A percentile compares a stretch with the other conserved stretches of the same genome.
phyloP scores from a whole-genome alignment of 2,888 invertebrate genomes.

The Drosophila mulleri region DNA sequence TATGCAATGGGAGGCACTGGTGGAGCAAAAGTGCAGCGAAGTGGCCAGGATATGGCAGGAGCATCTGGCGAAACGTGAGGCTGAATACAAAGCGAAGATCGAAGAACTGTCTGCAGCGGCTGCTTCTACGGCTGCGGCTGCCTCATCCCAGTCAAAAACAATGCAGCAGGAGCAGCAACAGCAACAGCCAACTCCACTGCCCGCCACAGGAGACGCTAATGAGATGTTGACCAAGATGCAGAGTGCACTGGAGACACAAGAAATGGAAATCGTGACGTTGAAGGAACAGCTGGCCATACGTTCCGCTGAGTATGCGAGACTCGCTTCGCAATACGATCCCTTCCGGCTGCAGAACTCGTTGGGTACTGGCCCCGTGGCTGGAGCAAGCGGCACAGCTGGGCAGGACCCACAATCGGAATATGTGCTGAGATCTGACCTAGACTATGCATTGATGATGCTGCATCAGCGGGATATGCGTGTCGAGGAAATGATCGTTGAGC shows the following conservation, averaged over 20 bases:
- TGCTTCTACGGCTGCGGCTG: constrained; percentile 29
- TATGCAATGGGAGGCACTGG: constrained; percentile 86
- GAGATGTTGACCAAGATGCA: constrained; percentile 84
- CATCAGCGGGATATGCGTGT: constrained; percentile 94
- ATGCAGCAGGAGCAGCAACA: neutral
- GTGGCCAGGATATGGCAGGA: constrained; percentile 90
- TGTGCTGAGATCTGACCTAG: constrained; percentile 88
- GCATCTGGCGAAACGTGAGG: constrained; percentile 88
- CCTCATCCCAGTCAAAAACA: neutral
- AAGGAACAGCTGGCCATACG: constrained; percentile 89
- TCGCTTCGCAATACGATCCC: constrained; percentile 85
- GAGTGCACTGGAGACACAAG: constrained; percentile 88
- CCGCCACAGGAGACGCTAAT: constrained; percentile 28
- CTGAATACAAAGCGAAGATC: constrained; percentile 85
- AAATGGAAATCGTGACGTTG: constrained; percentile 90
- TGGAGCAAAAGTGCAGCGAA: constrained; percentile 89
- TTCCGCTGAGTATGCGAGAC: constrained; percentile 87
- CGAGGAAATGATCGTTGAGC: constrained; percentile 93
- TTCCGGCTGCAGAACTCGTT: constrained; percentile 81
- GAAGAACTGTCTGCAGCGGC: constrained; percentile 38
- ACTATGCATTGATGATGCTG: constrained; percentile 92
- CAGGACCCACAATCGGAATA: constrained; percentile 52
- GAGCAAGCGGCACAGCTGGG: constrained; percentile 2
- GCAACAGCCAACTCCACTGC: neutral
- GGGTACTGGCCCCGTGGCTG: constrained; percentile 17